Evolutionary conservation across 2,888 invertebrate species (phyloP).

Genomic region (Nezara viridula): DNA sequence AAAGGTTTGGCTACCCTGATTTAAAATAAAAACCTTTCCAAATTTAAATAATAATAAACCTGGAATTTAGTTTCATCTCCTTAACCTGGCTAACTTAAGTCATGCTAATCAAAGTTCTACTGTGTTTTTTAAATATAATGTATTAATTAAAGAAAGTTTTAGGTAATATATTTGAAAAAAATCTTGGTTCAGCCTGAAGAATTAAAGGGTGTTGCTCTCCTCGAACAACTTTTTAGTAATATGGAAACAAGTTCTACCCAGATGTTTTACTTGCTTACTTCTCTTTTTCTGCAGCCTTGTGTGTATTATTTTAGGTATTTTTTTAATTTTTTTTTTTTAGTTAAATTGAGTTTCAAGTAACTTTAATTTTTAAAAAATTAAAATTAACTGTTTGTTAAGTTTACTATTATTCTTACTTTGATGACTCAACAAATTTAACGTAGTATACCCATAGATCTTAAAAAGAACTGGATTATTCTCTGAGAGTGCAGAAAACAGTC

Average conservation of each 20-base stretch:
- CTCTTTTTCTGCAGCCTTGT: slow-evolving; percentile 49
- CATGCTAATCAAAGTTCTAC: neutral
- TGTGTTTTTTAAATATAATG: neutral
- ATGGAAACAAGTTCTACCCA: slow-evolving; percentile 14
- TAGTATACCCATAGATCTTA: neutral
- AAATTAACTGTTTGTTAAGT: too few species aligned
- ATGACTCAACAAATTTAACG: neutral
- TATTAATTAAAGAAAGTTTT: slow-evolving; percentile 5
- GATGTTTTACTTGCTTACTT: slow-evolving; percentile 35
- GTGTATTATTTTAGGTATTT: slow-evolving; percentile 49
- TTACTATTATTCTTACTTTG: neutral
- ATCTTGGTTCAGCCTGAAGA: slow-evolving; percentile 25
- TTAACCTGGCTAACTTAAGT: neutral
- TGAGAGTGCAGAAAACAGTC: too few species aligned
- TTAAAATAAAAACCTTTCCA: too few species aligned
- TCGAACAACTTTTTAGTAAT: neutral
- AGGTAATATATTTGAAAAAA: slow-evolving; percentile 43
- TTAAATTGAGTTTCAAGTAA: too few species aligned
- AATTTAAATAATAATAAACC: too few species aligned
- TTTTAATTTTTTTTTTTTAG: neutral
- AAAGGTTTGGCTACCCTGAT: too few species aligned
- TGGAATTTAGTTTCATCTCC: too few species aligned
- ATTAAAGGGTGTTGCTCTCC: slow-evolving; percentile 31
- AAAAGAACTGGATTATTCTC: too few species aligned
- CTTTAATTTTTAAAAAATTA: too few species aligned